Evolutionary conservation across 1,140 invertebrate genomes (phyloP).

Genomic region (Pseudomyrmex concolor): DNA sequence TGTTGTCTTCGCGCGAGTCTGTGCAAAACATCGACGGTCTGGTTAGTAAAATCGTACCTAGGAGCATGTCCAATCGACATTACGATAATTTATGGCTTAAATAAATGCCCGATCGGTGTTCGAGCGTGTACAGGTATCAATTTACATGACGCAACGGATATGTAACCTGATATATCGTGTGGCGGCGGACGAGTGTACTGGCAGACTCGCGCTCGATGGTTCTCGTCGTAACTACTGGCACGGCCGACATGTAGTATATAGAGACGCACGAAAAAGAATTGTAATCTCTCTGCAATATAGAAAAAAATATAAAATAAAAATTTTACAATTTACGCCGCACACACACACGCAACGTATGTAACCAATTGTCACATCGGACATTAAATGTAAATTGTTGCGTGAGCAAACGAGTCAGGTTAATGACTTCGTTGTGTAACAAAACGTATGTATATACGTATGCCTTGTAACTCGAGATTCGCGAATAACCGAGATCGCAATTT

Average conservation of each 20-base stretch:
- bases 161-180: constrained; percentile 72
- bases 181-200: constrained; percentile 60
- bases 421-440: neutral
- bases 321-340: too few species aligned
- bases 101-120: constrained; percentile 68
- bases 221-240: constrained; percentile 58
- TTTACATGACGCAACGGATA: constrained; percentile 73
- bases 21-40: constrained; percentile 38
- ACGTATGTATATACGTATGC: neutral
- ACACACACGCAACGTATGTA: too few species aligned
- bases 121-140: constrained; percentile 70
- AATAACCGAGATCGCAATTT: constrained; percentile 47
- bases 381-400: neutral
- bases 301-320: too few species aligned
- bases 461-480: constrained; percentile 25
- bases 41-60: constrained; percentile 69
- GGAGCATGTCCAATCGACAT: constrained; percentile 69
- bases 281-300: neutral
- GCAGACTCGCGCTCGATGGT: constrained; percentile 52
- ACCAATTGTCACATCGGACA: neutral
- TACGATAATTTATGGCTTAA: constrained; percentile 72
- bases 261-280: neutral
- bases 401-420: constrained; percentile 17
- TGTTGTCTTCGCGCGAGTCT: constrained; percentile 12
- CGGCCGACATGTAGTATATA: constrained; percentile 33